Evolutionary conservation across 2,797 vertebrate species (phyloP).

Genomic region (Danio kyathit): DNA sequence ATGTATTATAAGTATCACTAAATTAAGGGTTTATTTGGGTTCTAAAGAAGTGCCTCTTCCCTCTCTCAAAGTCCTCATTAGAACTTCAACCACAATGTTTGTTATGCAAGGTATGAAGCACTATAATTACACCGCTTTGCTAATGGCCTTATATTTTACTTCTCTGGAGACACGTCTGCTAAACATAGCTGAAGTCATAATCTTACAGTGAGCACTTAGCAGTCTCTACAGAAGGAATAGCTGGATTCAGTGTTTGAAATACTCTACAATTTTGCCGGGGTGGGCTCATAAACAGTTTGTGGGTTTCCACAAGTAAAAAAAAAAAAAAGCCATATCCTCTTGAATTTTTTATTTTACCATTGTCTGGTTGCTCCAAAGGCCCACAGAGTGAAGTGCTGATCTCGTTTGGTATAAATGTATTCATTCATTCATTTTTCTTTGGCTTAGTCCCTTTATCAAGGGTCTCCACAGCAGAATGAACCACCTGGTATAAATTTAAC

Average conservation of each 20-base stretch:
- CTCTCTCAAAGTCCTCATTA: constrained; percentile 35
- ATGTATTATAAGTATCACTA: constrained; percentile 20
- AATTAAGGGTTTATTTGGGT: constrained; percentile 26
- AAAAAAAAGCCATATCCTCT: constrained; percentile 31
- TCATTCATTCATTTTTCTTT: too few relatives aligned
- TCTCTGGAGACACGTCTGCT: constrained; percentile 42
- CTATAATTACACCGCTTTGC: constrained; percentile 48
- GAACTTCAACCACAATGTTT: constrained; percentile 48
- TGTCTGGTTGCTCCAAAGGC: constrained; percentile 25
- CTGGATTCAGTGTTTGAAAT: constrained; percentile 33
- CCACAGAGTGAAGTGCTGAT: constrained; percentile 40
- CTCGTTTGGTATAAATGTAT: constrained; percentile 6
- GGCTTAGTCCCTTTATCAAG: too few relatives aligned
- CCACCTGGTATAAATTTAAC: constrained; percentile 7
- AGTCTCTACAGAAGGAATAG: constrained; percentile 24
- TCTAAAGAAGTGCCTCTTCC: constrained; percentile 28
- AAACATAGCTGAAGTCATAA: constrained; percentile 50
- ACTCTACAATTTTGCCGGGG: constrained; percentile 3
- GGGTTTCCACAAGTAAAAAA: not conserved
- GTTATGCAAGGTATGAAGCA: constrained; percentile 47
- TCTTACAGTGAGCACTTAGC: constrained; percentile 41
- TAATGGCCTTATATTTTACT: constrained; percentile 52
- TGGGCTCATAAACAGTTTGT: constrained; percentile 34
- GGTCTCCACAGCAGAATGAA: too few relatives aligned
- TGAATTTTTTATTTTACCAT: constrained; percentile 13